Base-by-base conservation (phyloP, 2,888 invertebrate genomes). In the Fissipunctia ypsillon region DNA sequence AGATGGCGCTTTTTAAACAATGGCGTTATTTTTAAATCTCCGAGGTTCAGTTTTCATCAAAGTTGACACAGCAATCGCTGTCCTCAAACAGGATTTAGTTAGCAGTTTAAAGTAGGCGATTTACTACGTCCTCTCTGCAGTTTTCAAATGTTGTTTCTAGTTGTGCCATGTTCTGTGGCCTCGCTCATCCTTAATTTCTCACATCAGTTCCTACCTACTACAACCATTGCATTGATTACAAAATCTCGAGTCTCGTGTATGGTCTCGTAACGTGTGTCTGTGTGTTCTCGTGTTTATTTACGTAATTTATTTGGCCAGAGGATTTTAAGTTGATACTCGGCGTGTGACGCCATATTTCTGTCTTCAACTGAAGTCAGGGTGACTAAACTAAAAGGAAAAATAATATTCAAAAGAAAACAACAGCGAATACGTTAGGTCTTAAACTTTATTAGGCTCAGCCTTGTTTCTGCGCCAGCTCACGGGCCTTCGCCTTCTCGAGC, bases 391-490 rank as follows among this genome's bases (percentile, higher is more conserved):
- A 60, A 19, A 31, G 19, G 25, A 6, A 35, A 22, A 10, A 28
- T 3, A 45, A 22, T 57, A 50, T 64, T 64, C 14, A 48, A 65
- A 93, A 92, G 88, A 87, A 94, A 94, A 94, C 83, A 78, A 69
- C 1, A 25, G 41, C 14, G 76, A 69, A 80, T 91, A 92, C 69
- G 87, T 84, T 91, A 92, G 80, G 88, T 88, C 91, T 93, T 94
- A 92, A 88, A 87, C 76, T 95, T 95, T 95, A 95, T 95, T 94
- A 75, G 84, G 91, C 88, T 97, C 97, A 98, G 96, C 98, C 98
- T 96, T 98, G 98, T 95, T 99, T 99, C 96, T 99, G 99, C 87
- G 99, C 99, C 88, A 99, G 95, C 96, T 99, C 99, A 90, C 98
- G 98, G 70, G 98, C 99, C 96, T 98, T 99, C 25, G 99, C 99